phyloP scores from a whole-genome alignment of 1,140 invertebrate genomes.

The Drosophila nasuta region DNA sequence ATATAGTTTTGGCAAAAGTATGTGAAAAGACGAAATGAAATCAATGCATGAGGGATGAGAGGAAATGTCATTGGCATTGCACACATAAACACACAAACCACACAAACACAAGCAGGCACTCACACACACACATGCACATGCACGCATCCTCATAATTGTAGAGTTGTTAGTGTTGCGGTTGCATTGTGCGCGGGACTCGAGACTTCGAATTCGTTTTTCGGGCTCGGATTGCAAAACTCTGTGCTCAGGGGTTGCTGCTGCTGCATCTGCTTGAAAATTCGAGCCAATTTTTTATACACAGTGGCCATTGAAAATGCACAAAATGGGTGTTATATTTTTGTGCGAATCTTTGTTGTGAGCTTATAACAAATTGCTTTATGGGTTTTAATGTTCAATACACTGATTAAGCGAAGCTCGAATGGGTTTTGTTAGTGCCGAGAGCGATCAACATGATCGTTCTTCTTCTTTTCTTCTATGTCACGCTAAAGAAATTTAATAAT shows the following conservation, averaged over 20 bases:
- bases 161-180: conserved; percentile 43
- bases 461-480: no score
- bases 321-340: no score
- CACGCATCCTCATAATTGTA: conserved; percentile 43
- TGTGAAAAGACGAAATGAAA: conserved; percentile 61
- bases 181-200: conserved; percentile 22
- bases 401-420: no score
- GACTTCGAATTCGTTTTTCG: conserved; percentile 51
- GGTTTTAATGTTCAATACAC: no score
- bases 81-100: conserved; percentile 43
- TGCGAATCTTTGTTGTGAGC: no score
- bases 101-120: conserved; percentile 35
- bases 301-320: no score
- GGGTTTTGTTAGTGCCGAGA: no score
- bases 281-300: conserved; percentile 29
- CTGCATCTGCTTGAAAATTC: conserved; percentile 70
- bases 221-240: conserved; percentile 19
- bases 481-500: no score
- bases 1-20: conserved; percentile 78
- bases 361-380: no score
- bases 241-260: conserved; percentile 56
- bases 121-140: background rate
- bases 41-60: conserved; percentile 30
- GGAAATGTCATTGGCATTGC: conserved; percentile 71
- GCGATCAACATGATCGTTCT: no score